These are phyloP conservation scores for Hylia prasina DNA, from an alignment of 2,113 vertebrate species.

Conservation along the genomic window DNA sequence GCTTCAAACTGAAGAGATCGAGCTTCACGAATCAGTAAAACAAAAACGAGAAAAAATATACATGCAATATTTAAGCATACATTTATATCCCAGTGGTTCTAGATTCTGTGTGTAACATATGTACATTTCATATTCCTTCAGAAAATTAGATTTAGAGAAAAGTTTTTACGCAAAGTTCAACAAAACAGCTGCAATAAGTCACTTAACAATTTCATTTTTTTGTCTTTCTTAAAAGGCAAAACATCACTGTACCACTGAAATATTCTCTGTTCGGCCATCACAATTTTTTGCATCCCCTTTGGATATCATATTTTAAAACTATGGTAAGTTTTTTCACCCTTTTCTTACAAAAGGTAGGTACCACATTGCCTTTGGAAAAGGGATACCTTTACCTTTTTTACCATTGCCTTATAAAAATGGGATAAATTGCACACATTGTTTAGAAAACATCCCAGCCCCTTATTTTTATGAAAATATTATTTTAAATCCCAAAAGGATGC, in stretches of 20 bases:
- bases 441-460: neutral
- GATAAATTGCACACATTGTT: neutral
- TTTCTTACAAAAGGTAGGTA: neutral
- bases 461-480: neutral
- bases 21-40: neutral
- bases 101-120: neutral
- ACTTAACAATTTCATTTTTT: neutral
- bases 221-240: neutral
- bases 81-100: neutral
- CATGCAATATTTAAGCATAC: neutral
- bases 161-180: neutral
- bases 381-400: too few relatives aligned
- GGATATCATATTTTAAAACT: neutral
- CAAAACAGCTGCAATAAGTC: neutral
- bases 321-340: neutral
- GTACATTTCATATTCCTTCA: neutral
- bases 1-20: neutral
- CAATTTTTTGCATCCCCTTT: neutral
- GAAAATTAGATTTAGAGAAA: neutral
- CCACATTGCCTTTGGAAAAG: neutral
- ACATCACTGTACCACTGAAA: neutral
- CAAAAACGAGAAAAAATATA: neutral
- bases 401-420: neutral
- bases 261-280: neutral
- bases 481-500: neutral